Conservation (phyloP, 2,888 invertebrate species). For the Pristionchus maxplancki region DNA sequence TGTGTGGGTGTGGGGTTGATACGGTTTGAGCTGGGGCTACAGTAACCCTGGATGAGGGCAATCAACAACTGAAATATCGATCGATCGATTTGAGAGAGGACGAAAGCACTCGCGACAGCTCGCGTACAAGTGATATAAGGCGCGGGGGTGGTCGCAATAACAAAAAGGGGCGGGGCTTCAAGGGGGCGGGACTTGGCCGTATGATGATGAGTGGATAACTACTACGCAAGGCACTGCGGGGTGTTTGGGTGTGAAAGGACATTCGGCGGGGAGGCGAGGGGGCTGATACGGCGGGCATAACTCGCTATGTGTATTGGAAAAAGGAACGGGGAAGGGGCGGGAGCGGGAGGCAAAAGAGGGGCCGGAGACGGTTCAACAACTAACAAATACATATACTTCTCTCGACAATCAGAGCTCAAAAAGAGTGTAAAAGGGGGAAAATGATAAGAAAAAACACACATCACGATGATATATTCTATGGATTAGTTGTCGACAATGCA, state of each 20-base stretch:
- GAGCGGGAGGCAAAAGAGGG: background rate
- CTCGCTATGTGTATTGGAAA: background rate
- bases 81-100: background rate
- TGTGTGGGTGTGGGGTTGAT: background rate
- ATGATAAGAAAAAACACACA: slow-evolving; percentile 22
- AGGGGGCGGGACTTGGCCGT: background rate
- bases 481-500: background rate
- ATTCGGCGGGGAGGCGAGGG: background rate
- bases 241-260: background rate
- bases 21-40: background rate
- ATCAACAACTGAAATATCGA: slow-evolving; percentile 21
- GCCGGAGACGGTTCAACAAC: slow-evolving; percentile 24
- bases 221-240: slow-evolving; percentile 43
- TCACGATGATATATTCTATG: background rate
- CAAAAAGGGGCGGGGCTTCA: background rate
- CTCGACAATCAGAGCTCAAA: background rate
- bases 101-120: slow-evolving; percentile 21
- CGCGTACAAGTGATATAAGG: slow-evolving; percentile 15
- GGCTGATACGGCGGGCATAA: slow-evolving; percentile 14
- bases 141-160: background rate
- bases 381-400: slow-evolving; percentile 23
- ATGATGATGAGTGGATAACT: background rate
- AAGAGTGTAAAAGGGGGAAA: background rate
- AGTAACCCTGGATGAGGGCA: background rate
- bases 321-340: background rate